These are phyloP conservation scores for Asarcornis scutulata DNA, from an alignment of 2,113 vertebrate species.

Conservation along the genomic window DNA sequence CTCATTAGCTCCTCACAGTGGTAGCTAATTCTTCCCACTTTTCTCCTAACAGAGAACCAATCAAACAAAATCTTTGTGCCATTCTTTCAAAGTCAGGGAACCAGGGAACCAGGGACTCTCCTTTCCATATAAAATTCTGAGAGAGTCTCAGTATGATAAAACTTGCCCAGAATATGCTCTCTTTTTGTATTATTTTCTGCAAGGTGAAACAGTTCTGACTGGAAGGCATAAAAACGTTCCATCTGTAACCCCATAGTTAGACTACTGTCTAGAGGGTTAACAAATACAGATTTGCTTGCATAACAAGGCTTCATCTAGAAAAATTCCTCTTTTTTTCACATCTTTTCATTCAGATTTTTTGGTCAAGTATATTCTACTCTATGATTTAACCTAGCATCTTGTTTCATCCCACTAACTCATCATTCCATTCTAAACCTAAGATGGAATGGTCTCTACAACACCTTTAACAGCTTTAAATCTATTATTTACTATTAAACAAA, in stretches of 20 bases:
- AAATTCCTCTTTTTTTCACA: not conserved
- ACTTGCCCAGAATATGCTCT: not conserved
- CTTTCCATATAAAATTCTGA: not conserved
- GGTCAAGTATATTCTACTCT: not conserved
- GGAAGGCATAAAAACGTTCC: not conserved
- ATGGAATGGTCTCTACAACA: not conserved
- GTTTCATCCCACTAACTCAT: not conserved
- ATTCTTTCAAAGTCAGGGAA: not conserved
- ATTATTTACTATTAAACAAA: slow-evolving; percentile 55
- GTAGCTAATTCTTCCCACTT: not conserved
- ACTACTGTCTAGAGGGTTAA: not conserved
- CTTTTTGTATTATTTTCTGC: not conserved
- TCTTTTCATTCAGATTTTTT: not conserved
- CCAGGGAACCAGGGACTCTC: rapidly evolving
- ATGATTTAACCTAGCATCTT: not conserved
- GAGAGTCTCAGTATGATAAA: not conserved
- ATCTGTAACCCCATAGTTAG: not conserved
- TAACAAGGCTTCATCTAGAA: not conserved
- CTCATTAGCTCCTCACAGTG: rapidly evolving
- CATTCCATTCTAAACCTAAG: not conserved
- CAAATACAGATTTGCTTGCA: not conserved
- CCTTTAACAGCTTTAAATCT: slow-evolving; percentile 46
- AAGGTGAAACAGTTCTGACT: not conserved
- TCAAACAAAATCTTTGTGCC: not conserved
- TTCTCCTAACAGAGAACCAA: not conserved